Base-by-base conservation (phyloP, 1,140 invertebrate species). In the Goniozus legneri region DNA sequence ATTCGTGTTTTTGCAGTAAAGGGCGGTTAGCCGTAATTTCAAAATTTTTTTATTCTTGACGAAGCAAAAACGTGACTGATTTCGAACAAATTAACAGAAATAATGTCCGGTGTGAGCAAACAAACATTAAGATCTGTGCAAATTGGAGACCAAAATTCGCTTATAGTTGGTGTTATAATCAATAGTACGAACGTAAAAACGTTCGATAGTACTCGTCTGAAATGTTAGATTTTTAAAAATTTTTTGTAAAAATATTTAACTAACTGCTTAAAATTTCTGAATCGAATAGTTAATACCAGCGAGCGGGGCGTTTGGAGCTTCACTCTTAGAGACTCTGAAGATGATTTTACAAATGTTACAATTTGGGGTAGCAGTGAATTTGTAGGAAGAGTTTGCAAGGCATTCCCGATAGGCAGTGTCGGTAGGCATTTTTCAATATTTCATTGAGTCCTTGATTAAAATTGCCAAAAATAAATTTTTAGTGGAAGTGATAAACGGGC, bases 341-440 rank as follows among this genome's bases (percentile, higher is more conserved):
- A 79, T 2, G 82, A 87, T 64, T 83, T 82, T 18, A 84, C 86
- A 27, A 87, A 88, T 64, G 78, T 79, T 2, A 81, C 84, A 10
- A 81, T 81, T 47, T 88, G 85, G 85, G 84, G 85, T 8, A 75
- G 74, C 16, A 66, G 77, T 30, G 78, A 81, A 51, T 83, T 75
- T 53, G 71, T 86, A 3, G 69, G 73, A 18, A 76, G 77, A 43
- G 68, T 82, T 36, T 77, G 79, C 53, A 75, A 77, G 44, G 77
- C 68, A 46, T 85, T 82, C 68, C 72, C 77, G 37, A 79, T 84
- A 12, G 85, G 85, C 14, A 79, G 81, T 63, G 77, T 86, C 38
- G 82, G 84, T 85, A 68, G 12, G 19, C 8, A 4, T 35, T 20
- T 24, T 51, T 33, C 0, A 21, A 43, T 22, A 16, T 34, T 51